Evolutionary conservation across 2,797 vertebrate genomes (phyloP).

Genomic region (Limnodromus scolopaceus): DNA sequence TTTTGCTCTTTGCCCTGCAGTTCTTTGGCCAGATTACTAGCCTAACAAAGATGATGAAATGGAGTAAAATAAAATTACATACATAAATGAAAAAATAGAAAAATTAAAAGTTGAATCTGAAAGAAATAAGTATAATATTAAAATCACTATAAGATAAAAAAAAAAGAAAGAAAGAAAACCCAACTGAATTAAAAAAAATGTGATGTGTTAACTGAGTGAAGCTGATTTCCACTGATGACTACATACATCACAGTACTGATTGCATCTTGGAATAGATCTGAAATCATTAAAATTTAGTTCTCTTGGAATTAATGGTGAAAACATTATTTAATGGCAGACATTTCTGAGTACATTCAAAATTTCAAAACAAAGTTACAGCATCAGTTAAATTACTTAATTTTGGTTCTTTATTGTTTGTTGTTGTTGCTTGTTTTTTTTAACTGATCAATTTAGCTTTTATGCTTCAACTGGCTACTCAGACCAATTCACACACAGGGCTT

Average conservation of each 20-base stretch:
- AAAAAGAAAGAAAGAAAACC: not conserved
- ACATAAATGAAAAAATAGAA: slow-evolving; percentile 40
- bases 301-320: not conserved
- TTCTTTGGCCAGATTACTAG: slow-evolving; percentile 83
- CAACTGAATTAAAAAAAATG: slow-evolving; percentile 1
- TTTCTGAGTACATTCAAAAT: not conserved
- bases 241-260: slow-evolving; percentile 13
- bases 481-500: accelerated
- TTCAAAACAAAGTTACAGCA: not conserved
- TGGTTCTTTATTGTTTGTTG: not conserved
- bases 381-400: not conserved
- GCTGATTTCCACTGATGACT: not conserved
- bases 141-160: slow-evolving; percentile 25
- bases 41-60: slow-evolving; percentile 76
- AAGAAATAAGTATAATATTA: slow-evolving; percentile 8
- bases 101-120: slow-evolving; percentile 50
- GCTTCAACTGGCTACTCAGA: not conserved
- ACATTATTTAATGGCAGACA: not conserved
- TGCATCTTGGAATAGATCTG: not conserved
- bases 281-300: not conserved
- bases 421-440: not conserved
- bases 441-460: not conserved
- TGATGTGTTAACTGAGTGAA: not conserved
- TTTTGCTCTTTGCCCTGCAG: slow-evolving; percentile 86
- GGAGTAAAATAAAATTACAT: slow-evolving; percentile 59